Evolutionary conservation across 2,888 invertebrate species (phyloP), one percentile per base, ranked within the genome.

Genomic region (Rhimphoctona megacephalus): DNA sequence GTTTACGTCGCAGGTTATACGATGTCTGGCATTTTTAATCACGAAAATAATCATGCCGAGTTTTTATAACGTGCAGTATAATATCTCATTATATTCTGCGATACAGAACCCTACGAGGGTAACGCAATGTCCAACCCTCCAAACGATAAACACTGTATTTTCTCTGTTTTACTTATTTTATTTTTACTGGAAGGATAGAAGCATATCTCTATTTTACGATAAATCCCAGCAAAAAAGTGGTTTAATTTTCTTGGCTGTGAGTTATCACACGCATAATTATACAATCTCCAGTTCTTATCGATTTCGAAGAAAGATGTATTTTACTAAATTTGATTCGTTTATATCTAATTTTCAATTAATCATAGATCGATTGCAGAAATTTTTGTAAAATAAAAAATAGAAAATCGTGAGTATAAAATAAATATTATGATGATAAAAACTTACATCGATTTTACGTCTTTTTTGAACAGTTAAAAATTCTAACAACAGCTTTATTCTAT

Each of bases 1-100:
- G 25, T 76, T 74, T 54, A 39, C 74, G 79, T 76, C 22, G 52
- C 36, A 25, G 64, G 25, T 57, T 81, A 52, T 64, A 57, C 80
- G 72, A 81, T 81, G 22, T 43, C 22, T 57, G 52, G 52, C 22
- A 66, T 78, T 81, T 77, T 83, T 83, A 86, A 86, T 81, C 81
- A 77, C 69, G 73, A 86, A 82, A 81, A 74, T 83, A 83, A 81
- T 86, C 83, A 61, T 69, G 39, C 57, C 36, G 77, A 66, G 66
- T 67, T 72, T 78, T 86, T 81, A 64, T 83, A 72, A 81, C 49
- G 74, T 43, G 46, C 52, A 61, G 67, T 83, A 78, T 83, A 81
- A 78, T 81, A 54, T 83, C 77, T 81, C 83, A 83, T 83, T 83
- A 86, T 80, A 72, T 72, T 46, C 83, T 43, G 14, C 33, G 61